Evolutionary conservation across 2,797 vertebrate genomes (phyloP).

Genomic region (Avahi laniger): DNA sequence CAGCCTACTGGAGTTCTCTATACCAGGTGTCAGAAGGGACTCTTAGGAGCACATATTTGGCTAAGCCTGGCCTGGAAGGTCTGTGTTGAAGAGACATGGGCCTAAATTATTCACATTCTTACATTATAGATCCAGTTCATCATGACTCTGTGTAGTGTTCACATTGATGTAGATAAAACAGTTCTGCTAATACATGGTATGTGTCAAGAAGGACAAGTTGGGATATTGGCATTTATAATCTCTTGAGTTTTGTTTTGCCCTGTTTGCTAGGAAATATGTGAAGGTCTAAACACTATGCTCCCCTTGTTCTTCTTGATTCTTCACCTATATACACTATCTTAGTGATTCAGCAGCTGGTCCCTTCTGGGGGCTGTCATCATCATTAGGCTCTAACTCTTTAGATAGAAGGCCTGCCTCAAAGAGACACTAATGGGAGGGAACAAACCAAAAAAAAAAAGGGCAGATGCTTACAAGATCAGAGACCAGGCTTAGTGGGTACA

Average conservation of each 20-base stretch:
- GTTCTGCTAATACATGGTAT: neutral
- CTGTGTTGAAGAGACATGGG: neutral
- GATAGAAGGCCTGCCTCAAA: neutral
- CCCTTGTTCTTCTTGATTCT: neutral
- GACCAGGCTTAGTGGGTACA: neutral
- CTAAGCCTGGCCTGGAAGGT: neutral
- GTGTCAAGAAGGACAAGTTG: neutral
- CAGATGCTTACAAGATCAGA: neutral
- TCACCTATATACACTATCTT: neutral
- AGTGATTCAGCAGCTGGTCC: neutral
- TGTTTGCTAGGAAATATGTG: neutral
- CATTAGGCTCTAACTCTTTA: neutral
- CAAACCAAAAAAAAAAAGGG: neutral
- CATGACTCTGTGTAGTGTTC: neutral
- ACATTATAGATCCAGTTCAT: neutral
- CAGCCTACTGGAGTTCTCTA: neutral
- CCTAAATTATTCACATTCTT: neutral
- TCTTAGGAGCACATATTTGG: neutral
- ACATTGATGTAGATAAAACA: neutral
- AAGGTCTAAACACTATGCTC: neutral
- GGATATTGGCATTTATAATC: neutral
- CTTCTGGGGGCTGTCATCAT: neutral
- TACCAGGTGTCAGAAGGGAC: neutral
- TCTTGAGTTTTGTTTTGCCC: neutral
- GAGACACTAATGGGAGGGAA: neutral